Conservation (phyloP, 1,140 invertebrate species). For the Drosophila virilis region DNA sequence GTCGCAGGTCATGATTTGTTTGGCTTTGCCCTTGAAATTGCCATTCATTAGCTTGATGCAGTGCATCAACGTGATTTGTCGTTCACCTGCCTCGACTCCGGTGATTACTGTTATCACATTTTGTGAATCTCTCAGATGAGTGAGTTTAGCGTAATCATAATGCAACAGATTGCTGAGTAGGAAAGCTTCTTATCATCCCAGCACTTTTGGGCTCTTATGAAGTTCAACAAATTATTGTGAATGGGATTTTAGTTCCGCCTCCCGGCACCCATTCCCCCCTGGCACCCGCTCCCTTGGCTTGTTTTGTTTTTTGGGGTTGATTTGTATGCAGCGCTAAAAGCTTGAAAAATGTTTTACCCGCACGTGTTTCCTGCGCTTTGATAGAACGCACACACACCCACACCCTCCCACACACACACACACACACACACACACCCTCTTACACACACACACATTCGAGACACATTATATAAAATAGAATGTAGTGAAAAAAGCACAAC, state of each 20-base stretch:
- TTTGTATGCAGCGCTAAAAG: slow-evolving; percentile 83
- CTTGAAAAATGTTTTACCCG: slow-evolving; percentile 82
- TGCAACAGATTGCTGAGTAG: slow-evolving; percentile 70
- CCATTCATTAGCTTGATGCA: slow-evolving; percentile 5
- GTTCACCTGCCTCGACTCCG: slow-evolving; percentile 15
- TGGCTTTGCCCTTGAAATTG: not conserved
- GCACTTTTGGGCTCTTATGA: slow-evolving; percentile 57
- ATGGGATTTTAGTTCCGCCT: slow-evolving; percentile 52
- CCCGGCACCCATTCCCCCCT: not conserved
- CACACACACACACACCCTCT: slow-evolving; percentile 14
- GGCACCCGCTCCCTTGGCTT: not conserved
- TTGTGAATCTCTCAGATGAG: slow-evolving; percentile 30
- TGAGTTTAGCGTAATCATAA: slow-evolving; percentile 56
- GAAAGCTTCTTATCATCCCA: slow-evolving; percentile 21
- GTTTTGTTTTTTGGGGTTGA: slow-evolving; percentile 70
- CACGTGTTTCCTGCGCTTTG: slow-evolving; percentile 81
- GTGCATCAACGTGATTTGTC: slow-evolving; percentile 6
- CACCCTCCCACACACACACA: slow-evolving; percentile 3
- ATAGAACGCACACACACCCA: slow-evolving; percentile 57
- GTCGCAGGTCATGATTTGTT: not conserved
- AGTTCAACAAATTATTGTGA: slow-evolving; percentile 83
- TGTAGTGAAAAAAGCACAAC: slow-evolving; percentile 74
- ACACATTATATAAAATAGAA: slow-evolving; percentile 81
- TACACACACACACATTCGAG: slow-evolving; percentile 48
- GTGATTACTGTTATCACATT: slow-evolving; percentile 45